Base-by-base conservation (phyloP, 2,888 invertebrate genomes). In the Campopleginae sp. region DNA sequence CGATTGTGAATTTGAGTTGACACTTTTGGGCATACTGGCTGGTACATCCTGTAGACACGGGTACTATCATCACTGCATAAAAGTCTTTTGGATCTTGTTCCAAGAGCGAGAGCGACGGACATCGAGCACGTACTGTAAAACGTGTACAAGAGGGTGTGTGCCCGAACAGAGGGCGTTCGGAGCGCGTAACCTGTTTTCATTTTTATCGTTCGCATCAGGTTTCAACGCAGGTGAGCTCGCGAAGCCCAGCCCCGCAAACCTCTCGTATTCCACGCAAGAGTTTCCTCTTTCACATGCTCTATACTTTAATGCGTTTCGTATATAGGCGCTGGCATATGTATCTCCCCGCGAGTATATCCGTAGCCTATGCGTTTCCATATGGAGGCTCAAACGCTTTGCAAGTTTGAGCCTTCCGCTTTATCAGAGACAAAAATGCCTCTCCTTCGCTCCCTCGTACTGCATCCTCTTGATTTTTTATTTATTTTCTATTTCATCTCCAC, bases 121-220 rank as follows among this genome's bases (percentile, higher is more conserved):
- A 44, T 44, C 44, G 42, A 58, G 31, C 68, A 23, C 46, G 46
- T 48, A 70, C 33, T 23, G 19, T 46, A 23, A 68, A 46, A 44
- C 68, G 42, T 46, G 38, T 63, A 31, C 58, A 63, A 51, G 63
- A 77, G 85, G 86, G 83, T 85, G 87, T 70, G 83, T 79, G 84
- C 74, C 33, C 23, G 78, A 68, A 61, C 63, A 81, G 76, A 74
- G 81, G 74, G 66, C 65, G 80, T 80, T 68, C 81, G 14, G 74
- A 71, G 74, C 77, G 86, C 83, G 91, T 91, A 92, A 93, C 92
- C 92, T 92, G 92, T 93, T 93, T 91, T 91, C 91, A 92, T 93
- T 93, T 93, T 92, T 93, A 92, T 92, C 90, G 90, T 90, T 89
- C 87, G 90, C 91, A 90, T 92, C 92, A 90, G 90, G 92, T 92